phyloP scores from a whole-genome alignment of 2,888 invertebrate genomes.

The Orgyia antiqua region DNA sequence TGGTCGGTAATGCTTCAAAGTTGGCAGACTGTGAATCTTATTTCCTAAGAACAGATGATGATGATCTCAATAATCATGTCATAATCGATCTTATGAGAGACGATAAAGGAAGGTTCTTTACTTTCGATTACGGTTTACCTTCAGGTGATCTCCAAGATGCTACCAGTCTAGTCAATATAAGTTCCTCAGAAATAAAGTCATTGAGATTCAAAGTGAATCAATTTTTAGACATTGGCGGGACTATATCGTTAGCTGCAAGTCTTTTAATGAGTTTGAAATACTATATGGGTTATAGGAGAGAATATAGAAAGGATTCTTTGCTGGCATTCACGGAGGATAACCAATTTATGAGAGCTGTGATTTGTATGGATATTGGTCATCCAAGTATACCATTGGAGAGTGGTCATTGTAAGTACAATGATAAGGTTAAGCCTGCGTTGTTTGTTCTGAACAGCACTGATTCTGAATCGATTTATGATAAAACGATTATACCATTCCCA shows the following conservation, averaged over 20 bases:
- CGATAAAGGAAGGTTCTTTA: conserved; percentile 85
- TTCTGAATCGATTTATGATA: conserved; percentile 79
- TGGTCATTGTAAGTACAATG: conserved; percentile 78
- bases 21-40: conserved; percentile 60
- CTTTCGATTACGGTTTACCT: conserved; percentile 85
- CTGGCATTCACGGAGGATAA: conserved; percentile 64
- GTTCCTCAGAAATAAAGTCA: conserved; percentile 79
- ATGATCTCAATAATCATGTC: conserved; percentile 45
- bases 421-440: conserved; percentile 72
- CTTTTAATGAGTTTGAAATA: conserved; percentile 79
- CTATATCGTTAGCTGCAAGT: conserved; percentile 83
- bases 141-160: conserved; percentile 80
- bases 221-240: conserved; percentile 88
- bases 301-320: conserved; percentile 38
- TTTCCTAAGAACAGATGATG: conserved; percentile 32
- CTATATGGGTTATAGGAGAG: conserved; percentile 65
- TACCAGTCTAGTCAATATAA: conserved; percentile 82
- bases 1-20: conserved; percentile 36
- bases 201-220: conserved; percentile 84
- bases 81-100: conserved; percentile 67
- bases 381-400: conserved; percentile 80
- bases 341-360: conserved; percentile 75
- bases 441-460: conserved; percentile 82
- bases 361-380: conserved; percentile 79
- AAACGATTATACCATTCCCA: conserved; percentile 87